Base-by-base conservation (phyloP, 2,888 invertebrate species). In the Microdon myrmicae region DNA sequence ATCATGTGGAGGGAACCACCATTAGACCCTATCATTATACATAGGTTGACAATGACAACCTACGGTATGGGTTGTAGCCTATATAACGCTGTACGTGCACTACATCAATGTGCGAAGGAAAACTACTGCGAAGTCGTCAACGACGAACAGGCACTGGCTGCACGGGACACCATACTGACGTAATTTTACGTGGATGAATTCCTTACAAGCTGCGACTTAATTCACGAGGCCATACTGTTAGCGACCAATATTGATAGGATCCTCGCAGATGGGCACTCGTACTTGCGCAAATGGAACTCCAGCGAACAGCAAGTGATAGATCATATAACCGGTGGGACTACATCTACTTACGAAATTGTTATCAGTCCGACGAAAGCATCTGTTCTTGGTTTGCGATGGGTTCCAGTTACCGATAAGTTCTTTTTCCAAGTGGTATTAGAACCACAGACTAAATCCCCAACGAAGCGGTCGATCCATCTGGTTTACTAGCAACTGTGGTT, bases 131-230 rank as follows among this genome's bases (percentile, higher is more conserved):
- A 9, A 10, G 43, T 60, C 2, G 22, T 16, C 2, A 16, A 51
- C 29, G 8, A 6, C 1, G 12, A 31, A 4, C 26, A 34, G 2
- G 32, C 28, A 9, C n/a, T 31, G 4, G 20, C 31, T 3, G 53
- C 53, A 14, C 44, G 45, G 7, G 49, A 55, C 13, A 17, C 54
- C 3, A 49, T 55, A 3, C 9, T 55, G 2, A 31, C 20, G 4
- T 34, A 38, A 2, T 55, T 64, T 12, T 55, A 64, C 19, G 60
- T 60, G 1, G 44, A 60, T 10, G 60, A 55, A 16, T 45, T 39
- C 13, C 23, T 55, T 12, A 14, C 16, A 1, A 64, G 55, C 14
- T 56, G 55, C 23, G 19, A 44, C 14, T 14, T 4, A 3, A 20
- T 22, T 2, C 7, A 12, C 1, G 37, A 29, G 3, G 53, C 53